These are phyloP conservation scores for Geodia barretti DNA, from an alignment of 37 sponge, comb jelly and placozoan species.

Conservation along the genomic window DNA sequence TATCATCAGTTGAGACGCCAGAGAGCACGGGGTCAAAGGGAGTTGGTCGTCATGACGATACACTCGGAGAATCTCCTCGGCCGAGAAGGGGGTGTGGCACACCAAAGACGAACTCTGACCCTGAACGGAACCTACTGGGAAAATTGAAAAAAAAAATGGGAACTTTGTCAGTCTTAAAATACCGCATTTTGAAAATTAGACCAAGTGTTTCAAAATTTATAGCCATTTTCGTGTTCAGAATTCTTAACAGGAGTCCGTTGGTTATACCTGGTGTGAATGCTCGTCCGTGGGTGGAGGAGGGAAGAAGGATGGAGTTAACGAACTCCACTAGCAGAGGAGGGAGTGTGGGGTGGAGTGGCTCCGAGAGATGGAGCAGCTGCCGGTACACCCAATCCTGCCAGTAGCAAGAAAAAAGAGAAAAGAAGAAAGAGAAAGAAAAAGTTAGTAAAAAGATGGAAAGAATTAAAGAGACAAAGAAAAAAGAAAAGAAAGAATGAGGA, in stretches of 20 bases:
- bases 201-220: not conserved
- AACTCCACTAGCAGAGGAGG: conserved; percentile 73
- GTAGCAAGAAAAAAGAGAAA: too few species aligned
- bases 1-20: conserved; percentile 58
- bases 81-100: conserved; percentile 50
- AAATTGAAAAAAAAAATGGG: too few species aligned
- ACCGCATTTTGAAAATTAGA: too few species aligned
- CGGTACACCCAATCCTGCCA: conserved; percentile 71
- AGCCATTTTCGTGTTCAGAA: not conserved
- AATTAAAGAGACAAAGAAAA: too few species aligned
- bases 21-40: conserved; percentile 3
- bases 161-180: too few species aligned
- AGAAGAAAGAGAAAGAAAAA: too few species aligned
- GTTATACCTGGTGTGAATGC: not conserved
- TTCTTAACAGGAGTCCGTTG: not conserved
- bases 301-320: conserved; percentile 61
- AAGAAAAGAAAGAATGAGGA: too few species aligned
- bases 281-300: conserved; percentile 27
- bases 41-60: conserved; percentile 21
- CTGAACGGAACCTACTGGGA: too few species aligned
- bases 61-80: conserved; percentile 57
- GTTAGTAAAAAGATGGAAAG: too few species aligned
- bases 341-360: conserved; percentile 72
- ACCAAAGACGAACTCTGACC: too few species aligned
- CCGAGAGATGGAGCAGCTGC: conserved; percentile 47